Percentiles rank a stretch among this genome's conserved stretches.
phyloP scores from a whole-genome alignment of 2,888 invertebrate species.

The Coenonympha glycerion region DNA sequence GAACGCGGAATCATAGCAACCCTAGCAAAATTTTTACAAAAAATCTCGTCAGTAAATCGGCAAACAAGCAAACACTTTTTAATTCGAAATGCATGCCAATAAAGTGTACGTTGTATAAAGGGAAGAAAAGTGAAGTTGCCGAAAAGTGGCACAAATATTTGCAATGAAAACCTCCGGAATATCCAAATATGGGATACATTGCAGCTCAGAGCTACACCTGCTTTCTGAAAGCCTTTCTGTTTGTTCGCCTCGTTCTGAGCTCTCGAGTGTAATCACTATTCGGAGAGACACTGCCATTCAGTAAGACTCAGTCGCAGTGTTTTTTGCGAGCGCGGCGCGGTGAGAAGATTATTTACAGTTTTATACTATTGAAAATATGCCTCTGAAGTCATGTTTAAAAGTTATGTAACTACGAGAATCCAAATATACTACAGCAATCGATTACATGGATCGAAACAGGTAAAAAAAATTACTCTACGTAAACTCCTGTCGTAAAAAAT shows the following conservation, averaged over 20 bases:
- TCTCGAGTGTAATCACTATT: slow-evolving; percentile 43
- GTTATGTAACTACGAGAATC: not conserved
- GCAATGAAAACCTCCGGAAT: slow-evolving; percentile 17
- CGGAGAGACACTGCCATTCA: slow-evolving; percentile 40
- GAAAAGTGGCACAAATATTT: slow-evolving; percentile 22
- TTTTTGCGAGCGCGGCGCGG: slow-evolving; percentile 2
- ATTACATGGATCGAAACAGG: too few relatives aligned
- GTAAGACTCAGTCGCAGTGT: slow-evolving; percentile 28
- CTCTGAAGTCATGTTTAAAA: not conserved
- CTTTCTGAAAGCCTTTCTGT: slow-evolving; percentile 49
- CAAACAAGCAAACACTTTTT: not conserved
- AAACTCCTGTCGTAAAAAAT: too few relatives aligned
- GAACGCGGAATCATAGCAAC: too few relatives aligned
- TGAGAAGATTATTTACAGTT: slow-evolving; percentile 10
- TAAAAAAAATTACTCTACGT: too few relatives aligned
- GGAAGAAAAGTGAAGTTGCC: slow-evolving; percentile 1
- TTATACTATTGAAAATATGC: not conserved
- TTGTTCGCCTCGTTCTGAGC: slow-evolving; percentile 43
- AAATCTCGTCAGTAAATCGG: not conserved
- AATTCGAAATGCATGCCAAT: not conserved
- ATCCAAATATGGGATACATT: slow-evolving; percentile 33
- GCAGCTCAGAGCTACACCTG: slow-evolving; percentile 33
- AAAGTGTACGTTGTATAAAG: not conserved
- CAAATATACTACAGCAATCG: too few relatives aligned
- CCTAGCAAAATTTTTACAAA: too few relatives aligned